A percentile compares a stretch with the other conserved stretches of the same genome.
Conservation (phyloP, 1,140 invertebrate genomes). For the Dufourea novaeangliae region DNA sequence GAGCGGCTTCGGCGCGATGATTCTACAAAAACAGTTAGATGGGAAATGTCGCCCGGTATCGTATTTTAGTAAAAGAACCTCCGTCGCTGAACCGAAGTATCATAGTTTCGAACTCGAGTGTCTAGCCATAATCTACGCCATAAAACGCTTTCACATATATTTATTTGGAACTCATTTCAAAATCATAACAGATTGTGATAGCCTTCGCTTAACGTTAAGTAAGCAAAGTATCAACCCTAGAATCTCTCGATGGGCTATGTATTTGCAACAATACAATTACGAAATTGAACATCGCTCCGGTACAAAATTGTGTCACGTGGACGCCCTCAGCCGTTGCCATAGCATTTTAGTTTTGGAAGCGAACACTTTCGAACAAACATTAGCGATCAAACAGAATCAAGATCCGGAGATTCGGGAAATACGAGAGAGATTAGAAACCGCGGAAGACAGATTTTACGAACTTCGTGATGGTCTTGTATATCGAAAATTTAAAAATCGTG, state of each 20-base stretch:
- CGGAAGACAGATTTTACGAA: slow-evolving; percentile 15
- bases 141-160: neutral
- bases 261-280: neutral
- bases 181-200: neutral
- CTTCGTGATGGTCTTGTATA: slow-evolving; percentile 21
- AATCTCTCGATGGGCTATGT: neutral
- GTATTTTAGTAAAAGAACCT: neutral
- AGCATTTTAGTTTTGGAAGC: slow-evolving; percentile 1
- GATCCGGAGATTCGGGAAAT: slow-evolving; percentile 6
- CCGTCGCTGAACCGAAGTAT: neutral
- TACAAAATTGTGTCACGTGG: neutral
- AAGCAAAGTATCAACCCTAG: neutral
- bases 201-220: neutral
- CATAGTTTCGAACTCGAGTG: slow-evolving; percentile 1
- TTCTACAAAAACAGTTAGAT: neutral
- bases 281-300: neutral
- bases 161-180: neutral
- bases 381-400: slow-evolving; percentile 24
- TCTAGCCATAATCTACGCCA: neutral
- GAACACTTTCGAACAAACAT: slow-evolving; percentile 38
- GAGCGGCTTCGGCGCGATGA: neutral
- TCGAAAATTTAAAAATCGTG: neutral
- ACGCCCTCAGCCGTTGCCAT: neutral
- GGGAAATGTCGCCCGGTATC: neutral
- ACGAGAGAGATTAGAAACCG: neutral